A percentile compares a stretch with the other conserved stretches of the same genome.
Conservation (phyloP, 2,113 vertebrate genomes). For the Eublepharis macularius region DNA sequence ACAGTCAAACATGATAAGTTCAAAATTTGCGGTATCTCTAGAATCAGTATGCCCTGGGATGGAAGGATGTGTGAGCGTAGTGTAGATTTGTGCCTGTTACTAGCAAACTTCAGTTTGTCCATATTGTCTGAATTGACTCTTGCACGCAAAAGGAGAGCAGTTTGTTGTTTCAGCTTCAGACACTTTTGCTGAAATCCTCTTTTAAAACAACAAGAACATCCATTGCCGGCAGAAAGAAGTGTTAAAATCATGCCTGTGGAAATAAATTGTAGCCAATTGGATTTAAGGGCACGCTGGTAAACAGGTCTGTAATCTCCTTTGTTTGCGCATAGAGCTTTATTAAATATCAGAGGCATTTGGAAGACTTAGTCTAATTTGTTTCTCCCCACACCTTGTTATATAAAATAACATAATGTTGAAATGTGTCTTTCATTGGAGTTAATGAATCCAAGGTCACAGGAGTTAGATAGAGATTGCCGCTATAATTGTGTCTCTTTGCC, state of each 20-base stretch:
- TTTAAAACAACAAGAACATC: not conserved
- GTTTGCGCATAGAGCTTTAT: constrained; percentile 40
- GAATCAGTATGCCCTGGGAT: too few relatives aligned
- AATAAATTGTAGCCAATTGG: not conserved
- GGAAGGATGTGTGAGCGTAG: too few relatives aligned
- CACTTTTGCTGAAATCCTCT: not conserved
- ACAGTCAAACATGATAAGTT: too few relatives aligned
- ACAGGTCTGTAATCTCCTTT: constrained; percentile 56
- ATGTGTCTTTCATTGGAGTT: constrained; percentile 22
- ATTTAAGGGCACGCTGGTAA: constrained; percentile 49
- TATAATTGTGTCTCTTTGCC: constrained; percentile 21
- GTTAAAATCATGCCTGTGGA: constrained; percentile 29
- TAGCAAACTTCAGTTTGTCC: too few relatives aligned
- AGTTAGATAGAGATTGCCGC: constrained; percentile 3
- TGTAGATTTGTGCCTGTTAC: too few relatives aligned
- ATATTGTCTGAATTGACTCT: too few relatives aligned
- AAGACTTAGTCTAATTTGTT: constrained; percentile 24
- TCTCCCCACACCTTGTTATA: not conserved
- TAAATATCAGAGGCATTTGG: constrained; percentile 39
- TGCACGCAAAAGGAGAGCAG: not conserved
- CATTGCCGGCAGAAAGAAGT: constrained; percentile 8
- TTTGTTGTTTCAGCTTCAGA: too few relatives aligned
- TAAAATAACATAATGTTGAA: constrained; percentile 14
- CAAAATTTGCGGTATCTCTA: too few relatives aligned
- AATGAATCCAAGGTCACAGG: constrained; percentile 24